phyloP scores from a whole-genome alignment of 2,888 invertebrate species.

The Vanessa cardui region DNA sequence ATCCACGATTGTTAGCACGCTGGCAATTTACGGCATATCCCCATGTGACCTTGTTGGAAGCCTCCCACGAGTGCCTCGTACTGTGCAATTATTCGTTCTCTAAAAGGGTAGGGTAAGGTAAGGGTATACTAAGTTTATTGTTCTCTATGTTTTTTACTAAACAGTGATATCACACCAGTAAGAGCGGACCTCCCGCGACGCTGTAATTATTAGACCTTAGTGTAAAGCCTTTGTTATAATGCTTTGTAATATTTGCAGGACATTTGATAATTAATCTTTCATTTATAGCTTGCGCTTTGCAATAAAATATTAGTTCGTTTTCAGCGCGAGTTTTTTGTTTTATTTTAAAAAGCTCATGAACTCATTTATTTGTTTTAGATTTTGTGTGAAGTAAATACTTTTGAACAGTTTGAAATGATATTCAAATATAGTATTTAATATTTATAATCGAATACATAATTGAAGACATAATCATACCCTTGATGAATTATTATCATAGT shows the following conservation, averaged over 20 bases:
- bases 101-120: too few species aligned
- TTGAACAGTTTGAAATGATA: too few species aligned
- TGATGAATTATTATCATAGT: too few species aligned
- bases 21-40: neutral
- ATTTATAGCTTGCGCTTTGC: neutral
- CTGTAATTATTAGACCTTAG: slow-evolving; percentile 29
- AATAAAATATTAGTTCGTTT: too few species aligned
- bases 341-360: too few species aligned
- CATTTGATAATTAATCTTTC: slow-evolving; percentile 4
- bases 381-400: too few species aligned
- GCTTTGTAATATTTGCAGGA: neutral
- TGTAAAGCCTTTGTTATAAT: neutral
- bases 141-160: slow-evolving; percentile 41
- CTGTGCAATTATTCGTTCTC: slow-evolving; percentile 17
- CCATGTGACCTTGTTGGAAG: slow-evolving; percentile 44
- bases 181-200: slow-evolving; percentile 48
- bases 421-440: too few species aligned
- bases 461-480: too few species aligned
- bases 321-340: too few species aligned
- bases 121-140: slow-evolving; percentile 55
- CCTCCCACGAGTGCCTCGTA: slow-evolving; percentile 47
- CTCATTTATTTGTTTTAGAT: too few species aligned
- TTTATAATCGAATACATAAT: too few species aligned
- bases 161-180: slow-evolving; percentile 32
- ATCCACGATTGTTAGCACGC: too few species aligned